A percentile compares a stretch with the other conserved stretches of the same genome.
phyloP scores from a whole-genome alignment of 2,888 invertebrate genomes.

The Timema podura region DNA sequence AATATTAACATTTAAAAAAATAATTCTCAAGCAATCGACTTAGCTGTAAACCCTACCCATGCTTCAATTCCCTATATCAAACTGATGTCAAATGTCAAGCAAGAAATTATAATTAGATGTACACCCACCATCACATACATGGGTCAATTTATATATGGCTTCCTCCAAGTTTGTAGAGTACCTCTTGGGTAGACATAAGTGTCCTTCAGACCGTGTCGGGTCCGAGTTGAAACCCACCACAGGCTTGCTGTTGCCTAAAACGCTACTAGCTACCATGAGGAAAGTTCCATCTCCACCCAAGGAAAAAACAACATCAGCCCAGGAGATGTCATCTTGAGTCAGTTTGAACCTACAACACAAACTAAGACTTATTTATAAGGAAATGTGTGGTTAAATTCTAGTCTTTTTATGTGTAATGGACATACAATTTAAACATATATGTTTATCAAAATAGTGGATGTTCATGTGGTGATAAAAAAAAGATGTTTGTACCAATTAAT shows the following conservation, averaged over 20 bases:
- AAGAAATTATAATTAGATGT: constrained; percentile 12
- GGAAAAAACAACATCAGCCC: constrained; percentile 87
- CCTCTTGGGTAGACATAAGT: constrained; percentile 82
- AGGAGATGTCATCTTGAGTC: constrained; percentile 56
- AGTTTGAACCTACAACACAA: neutral
- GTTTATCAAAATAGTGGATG: too few relatives aligned
- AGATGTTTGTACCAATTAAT: too few relatives aligned
- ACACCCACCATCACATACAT: constrained; percentile 55
- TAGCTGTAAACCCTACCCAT: neutral
- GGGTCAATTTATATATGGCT: constrained; percentile 66
- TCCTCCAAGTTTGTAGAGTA: constrained; percentile 76
- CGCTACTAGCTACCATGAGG: constrained; percentile 83
- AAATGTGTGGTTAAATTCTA: too few relatives aligned
- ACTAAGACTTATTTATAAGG: too few relatives aligned
- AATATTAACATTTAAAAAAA: neutral
- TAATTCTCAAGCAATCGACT: neutral
- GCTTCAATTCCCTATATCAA: neutral
- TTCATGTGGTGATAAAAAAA: too few relatives aligned
- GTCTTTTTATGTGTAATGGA: too few relatives aligned
- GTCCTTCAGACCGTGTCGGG: constrained; percentile 88
- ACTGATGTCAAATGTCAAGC: neutral
- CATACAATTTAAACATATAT: too few relatives aligned
- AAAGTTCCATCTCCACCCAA: constrained; percentile 98
- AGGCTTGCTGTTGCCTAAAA: constrained; percentile 73
- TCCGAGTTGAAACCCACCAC: constrained; percentile 97